Evolutionary conservation across 2,113 vertebrate species (phyloP), one percentile per base, ranked within the genome.

Genomic region (Micronycteris hirsuta): DNA sequence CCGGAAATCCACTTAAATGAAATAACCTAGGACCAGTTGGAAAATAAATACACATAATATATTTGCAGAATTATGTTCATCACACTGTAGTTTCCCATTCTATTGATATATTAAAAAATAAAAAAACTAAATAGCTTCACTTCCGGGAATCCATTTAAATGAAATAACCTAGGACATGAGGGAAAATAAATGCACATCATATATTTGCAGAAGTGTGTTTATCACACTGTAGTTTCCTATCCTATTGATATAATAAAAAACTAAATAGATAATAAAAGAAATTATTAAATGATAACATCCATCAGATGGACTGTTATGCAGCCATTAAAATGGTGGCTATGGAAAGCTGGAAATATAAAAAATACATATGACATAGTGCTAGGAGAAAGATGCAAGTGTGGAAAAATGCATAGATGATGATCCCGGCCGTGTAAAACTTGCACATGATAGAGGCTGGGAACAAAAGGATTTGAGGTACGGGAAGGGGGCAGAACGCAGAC

Each of bases 221-320:
- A 97, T 96, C 82, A 78, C 7, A 52, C 12, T 20, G 56, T 80
- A 92, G 84, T 93, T 95, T 90, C 71, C 45, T 31, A 92, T 95
- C 93, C 73, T 82, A 70, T 73, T 90, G 68, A 93, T 82, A 92
- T 28, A 74, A 85, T 89, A 63, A 85, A 91, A 94, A 96, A 81
- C 11, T 78, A 96, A 93, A 81, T 76, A 88, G 93, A 87, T 94
- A 91, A 88, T 97, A 86, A 97, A 96, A 95, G 56, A 85, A 95
- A 94, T 96, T 96, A 96, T 97, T 96, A 97, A 96, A 97, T 93
- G 81, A 94, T 95, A 97, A 77, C 16, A 95, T 91, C 71, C 77
- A 70, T 82, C 63, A 89, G 93, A 96, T 93, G 88, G 41, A 96
- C 73, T 82, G 67, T 95, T 96, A 93, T 13, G 47, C 19, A 92